A percentile compares a stretch with the other conserved stretches of the same genome.
Conservation (phyloP, 2,797 vertebrate species). For the Decapterus maruadsi region DNA sequence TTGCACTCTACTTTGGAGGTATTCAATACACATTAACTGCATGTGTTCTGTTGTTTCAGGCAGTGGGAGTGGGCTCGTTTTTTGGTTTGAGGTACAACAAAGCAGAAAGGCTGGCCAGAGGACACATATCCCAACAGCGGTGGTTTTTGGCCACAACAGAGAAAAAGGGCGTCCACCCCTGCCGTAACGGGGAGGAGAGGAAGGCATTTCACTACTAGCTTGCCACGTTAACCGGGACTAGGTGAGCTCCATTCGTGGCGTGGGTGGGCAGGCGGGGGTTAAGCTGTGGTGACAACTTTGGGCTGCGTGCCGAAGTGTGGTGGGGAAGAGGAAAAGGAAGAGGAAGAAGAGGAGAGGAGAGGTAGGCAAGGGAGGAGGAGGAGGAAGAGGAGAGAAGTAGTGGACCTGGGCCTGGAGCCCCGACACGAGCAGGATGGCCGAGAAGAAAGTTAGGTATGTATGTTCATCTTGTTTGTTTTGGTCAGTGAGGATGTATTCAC, state of each 20-base stretch:
- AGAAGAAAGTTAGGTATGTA: conserved; percentile 84
- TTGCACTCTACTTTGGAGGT: background rate
- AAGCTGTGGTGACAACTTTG: conserved; percentile 30
- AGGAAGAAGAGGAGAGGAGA: conserved; percentile 24
- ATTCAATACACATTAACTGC: conserved; percentile 23
- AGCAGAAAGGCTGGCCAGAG: conserved; percentile 50
- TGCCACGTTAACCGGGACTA: conserved; percentile 20
- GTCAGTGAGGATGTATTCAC: conserved; percentile 1
- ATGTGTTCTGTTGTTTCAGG: conserved; percentile 60
- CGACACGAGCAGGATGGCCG: conserved; percentile 79
- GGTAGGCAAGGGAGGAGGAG: conserved; percentile 16
- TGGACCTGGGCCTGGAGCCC: conserved; percentile 60
- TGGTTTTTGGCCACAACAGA: conserved; percentile 39
- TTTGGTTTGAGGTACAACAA: conserved; percentile 44
- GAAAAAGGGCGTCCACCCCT: conserved; percentile 31
- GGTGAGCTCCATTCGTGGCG: conserved; percentile 19
- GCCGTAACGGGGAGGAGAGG: conserved; percentile 13
- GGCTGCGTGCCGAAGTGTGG: conserved; percentile 34
- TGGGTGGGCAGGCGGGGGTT: conserved; percentile 48
- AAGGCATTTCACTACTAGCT: background rate
- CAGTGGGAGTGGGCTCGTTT: conserved; percentile 22
- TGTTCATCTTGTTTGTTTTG: conserved; percentile 9
- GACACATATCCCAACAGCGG: conserved; percentile 30
- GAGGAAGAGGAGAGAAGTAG: conserved; percentile 41
- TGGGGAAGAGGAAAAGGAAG: conserved; percentile 31